Evolutionary conservation across 1,140 invertebrate species (phyloP).

Genomic region (Lamellibrachia luymesi): DNA sequence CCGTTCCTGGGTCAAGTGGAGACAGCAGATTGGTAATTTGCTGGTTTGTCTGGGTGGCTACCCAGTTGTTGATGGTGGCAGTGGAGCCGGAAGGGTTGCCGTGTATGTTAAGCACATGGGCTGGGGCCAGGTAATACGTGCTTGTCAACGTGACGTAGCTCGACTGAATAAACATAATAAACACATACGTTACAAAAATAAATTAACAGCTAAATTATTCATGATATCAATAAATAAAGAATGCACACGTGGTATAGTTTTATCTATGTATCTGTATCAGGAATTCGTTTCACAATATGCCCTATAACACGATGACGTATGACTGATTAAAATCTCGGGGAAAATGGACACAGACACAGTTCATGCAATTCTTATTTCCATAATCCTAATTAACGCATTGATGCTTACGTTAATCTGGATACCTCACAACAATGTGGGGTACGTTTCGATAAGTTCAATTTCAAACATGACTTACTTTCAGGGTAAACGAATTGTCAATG

Average conservation of each 20-base stretch:
- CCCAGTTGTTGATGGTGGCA: conserved; percentile 69
- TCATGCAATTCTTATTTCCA: neutral
- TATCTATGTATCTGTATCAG: neutral
- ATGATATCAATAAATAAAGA: neutral
- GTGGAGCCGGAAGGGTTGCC: conserved; percentile 15
- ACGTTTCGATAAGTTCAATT: neutral
- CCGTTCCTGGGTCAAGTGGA: conserved; percentile 59
- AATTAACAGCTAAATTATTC: neutral
- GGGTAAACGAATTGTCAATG: neutral
- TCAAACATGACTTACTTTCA: neutral
- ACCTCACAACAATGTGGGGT: neutral
- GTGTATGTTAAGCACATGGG: conserved; percentile 39
- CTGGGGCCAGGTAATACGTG: neutral
- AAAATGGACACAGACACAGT: neutral
- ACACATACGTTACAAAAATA: neutral
- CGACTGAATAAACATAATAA: neutral
- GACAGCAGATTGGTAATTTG: conserved; percentile 68
- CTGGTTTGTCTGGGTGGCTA: conserved; percentile 64
- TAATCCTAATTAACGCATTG: neutral
- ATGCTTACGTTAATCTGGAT: neutral
- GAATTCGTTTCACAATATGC: no score
- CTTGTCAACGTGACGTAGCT: neutral
- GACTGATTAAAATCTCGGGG: no score
- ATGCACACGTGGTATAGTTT: neutral
- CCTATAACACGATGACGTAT: no score